A percentile compares a stretch with the other conserved stretches of the same genome.
phyloP scores from a whole-genome alignment of 2,113 vertebrate genomes.

The Bubo bubo region DNA sequence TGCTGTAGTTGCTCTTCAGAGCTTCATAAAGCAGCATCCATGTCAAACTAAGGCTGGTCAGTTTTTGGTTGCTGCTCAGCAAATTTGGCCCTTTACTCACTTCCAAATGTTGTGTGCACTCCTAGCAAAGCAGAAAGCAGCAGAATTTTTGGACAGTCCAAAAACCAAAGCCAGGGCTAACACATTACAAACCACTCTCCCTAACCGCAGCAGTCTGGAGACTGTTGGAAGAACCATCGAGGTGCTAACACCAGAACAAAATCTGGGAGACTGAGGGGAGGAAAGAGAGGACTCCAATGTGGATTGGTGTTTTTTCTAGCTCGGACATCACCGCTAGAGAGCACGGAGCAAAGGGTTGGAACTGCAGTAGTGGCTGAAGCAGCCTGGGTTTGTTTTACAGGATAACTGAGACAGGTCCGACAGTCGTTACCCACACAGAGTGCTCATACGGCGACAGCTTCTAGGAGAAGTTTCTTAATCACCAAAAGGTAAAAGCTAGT shows the following conservation, averaged over 20 bases:
- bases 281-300: not conserved
- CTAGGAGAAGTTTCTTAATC: not conserved
- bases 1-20: not conserved
- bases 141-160: not conserved
- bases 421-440: not conserved
- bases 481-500: not conserved
- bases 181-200: not conserved
- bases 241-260: not conserved
- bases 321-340: not conserved
- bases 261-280: not conserved
- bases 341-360: not conserved
- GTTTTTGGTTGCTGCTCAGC: not conserved
- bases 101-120: not conserved
- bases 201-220: not conserved
- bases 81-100: not conserved
- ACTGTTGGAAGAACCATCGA: not conserved
- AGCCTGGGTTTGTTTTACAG: not conserved
- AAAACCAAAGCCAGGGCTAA: not conserved
- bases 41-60: not conserved
- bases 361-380: not conserved
- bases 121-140: not conserved
- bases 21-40: not conserved
- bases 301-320: not conserved
- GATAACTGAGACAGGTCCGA: rapidly evolving
- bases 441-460: not conserved